phyloP scores from a whole-genome alignment of 1,140 invertebrate genomes.

The Leptopilina boulardi region DNA sequence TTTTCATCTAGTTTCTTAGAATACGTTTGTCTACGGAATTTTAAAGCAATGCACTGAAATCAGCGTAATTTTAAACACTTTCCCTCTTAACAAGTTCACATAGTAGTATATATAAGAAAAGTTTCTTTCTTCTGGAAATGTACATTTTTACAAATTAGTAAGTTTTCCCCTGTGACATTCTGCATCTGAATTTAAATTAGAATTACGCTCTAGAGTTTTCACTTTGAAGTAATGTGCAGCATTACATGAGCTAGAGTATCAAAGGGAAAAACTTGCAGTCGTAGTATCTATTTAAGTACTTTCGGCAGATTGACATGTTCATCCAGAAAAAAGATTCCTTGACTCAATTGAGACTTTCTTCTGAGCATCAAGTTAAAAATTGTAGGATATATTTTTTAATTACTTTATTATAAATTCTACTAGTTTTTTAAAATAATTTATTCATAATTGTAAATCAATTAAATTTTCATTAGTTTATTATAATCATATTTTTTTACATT shows the following conservation, averaged over 20 bases:
- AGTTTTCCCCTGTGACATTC: background rate
- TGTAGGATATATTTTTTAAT: background rate
- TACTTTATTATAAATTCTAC: too few species aligned
- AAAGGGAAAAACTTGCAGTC: background rate
- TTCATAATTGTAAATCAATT: too few species aligned
- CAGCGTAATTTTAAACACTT: too few species aligned
- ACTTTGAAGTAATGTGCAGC: background rate
- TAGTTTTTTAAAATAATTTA: too few species aligned
- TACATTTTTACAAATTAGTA: background rate
- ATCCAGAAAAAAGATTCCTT: background rate
- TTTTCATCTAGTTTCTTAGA: too few species aligned
- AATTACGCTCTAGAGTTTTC: background rate
- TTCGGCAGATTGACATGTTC: background rate
- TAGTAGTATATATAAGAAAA: background rate
- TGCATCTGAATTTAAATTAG: slow-evolving; percentile 8
- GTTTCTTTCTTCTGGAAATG: background rate
- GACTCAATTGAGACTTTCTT: background rate
- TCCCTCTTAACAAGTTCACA: background rate
- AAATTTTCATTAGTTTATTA: too few species aligned
- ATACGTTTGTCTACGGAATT: too few species aligned
- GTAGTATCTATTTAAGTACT: background rate
- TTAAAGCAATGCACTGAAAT: too few species aligned
- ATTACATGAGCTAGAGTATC: background rate
- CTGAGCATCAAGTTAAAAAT: background rate
- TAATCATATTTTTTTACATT: too few species aligned